These are phyloP conservation scores for Lithobates pipiens DNA, from an alignment of 2,797 vertebrate genomes.

Conservation along the genomic window DNA sequence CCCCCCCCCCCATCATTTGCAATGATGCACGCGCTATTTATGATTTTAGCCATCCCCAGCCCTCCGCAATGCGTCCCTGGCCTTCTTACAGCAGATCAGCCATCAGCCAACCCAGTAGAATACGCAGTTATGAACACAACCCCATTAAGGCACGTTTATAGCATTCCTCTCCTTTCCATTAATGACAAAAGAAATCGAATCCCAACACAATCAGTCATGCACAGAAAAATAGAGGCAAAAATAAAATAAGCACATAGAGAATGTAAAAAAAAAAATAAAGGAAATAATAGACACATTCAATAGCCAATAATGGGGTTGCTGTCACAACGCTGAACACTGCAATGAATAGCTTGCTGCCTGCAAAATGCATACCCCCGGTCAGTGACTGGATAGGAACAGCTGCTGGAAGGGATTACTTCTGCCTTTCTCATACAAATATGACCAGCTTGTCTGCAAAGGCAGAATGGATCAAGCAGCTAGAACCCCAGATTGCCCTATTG, in stretches of 20 bases:
- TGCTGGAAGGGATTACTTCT: slow-evolving; percentile 45
- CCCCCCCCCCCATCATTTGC: not conserved
- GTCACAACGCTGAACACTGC: not conserved
- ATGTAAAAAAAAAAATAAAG: slow-evolving; percentile 3
- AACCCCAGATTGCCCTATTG: not conserved
- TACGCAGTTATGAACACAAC: not conserved
- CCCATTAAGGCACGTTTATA: not conserved
- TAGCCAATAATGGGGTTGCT: too few relatives aligned
- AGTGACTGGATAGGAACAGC: slow-evolving; percentile 39
- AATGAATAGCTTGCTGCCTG: not conserved
- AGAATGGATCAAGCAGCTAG: not conserved
- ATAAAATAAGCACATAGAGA: slow-evolving; percentile 48
- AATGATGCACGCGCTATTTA: slow-evolving; percentile 7
- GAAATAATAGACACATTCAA: not conserved
- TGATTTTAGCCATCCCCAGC: too few relatives aligned
- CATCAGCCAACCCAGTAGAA: slow-evolving; percentile 11
- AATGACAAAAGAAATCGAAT: slow-evolving; percentile 30
- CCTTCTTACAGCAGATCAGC: slow-evolving; percentile 22
- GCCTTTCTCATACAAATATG: slow-evolving; percentile 39
- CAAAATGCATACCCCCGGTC: slow-evolving; percentile 5
- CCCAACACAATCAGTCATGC: slow-evolving; percentile 32
- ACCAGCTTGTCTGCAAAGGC: slow-evolving; percentile 8
- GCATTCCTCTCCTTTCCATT: slow-evolving; percentile 11
- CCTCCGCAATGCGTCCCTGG: slow-evolving; percentile 38
- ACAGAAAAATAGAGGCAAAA: slow-evolving; percentile 1